Evolutionary conservation across 2,113 vertebrate genomes (phyloP), one percentile per base, ranked within the genome.

Genomic region (Drymodes brunneopygia): DNA sequence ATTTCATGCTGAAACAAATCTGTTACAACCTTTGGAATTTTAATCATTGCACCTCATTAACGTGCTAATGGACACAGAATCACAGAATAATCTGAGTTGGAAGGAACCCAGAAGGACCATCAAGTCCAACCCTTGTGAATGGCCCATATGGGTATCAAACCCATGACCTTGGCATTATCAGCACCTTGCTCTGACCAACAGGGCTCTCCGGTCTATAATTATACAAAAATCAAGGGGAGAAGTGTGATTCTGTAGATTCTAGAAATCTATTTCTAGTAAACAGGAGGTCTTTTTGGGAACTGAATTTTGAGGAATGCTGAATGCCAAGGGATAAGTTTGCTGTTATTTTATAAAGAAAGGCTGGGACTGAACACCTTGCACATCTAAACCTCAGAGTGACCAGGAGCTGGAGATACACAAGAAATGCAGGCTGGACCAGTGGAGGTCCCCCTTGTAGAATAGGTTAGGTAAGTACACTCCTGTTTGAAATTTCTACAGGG

Each of bases 41-140:
- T 80, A 96, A 97, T 98, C 65, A 90, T 98, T 98, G 98, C 98
- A 98, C 97, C 98, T 98, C 98, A 98, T 99, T 99, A 99, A 98
- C 98, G 98, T 98, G 94, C 97, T 98, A 99, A 99, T 98, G 97
- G 98, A 95, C 97, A 95, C 67, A 24, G 45, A 60, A 61, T 53
- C 54, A 69, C 47, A 38, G 56, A 61, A 54, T 38, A 78, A 61
- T 70, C 23, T 38, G 64, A 38, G 28, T 2, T 78, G 73, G 54
- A 78, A 70, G 54, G 54, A 78, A 9, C 64, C 54, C 73, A 54
- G 54, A n/a, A 61, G n/a, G 28, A n/a, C n/a, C 54, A 61, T 45
- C 19, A 53, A 61, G n/a, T 24, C 56, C 64, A 69, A 1, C 38
- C 23, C n/a, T 38, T 45, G 15, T 47, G 38, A 29, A 38, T 38